Evolutionary conservation across 2,888 invertebrate genomes (phyloP).

Genomic region (Acleris sparsana): DNA sequence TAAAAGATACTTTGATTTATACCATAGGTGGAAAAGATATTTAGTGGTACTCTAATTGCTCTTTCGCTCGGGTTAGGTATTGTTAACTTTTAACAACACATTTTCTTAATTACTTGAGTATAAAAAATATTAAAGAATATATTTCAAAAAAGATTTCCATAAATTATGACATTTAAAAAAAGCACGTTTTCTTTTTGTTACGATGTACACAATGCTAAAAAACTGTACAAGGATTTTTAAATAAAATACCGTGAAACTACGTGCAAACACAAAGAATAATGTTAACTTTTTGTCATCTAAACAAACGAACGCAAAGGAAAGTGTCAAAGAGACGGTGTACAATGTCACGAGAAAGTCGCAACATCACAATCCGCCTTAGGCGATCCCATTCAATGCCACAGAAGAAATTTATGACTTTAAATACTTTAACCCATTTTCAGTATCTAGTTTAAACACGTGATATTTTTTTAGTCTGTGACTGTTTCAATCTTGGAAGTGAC

Average conservation of each 20-base stretch:
- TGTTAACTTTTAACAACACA: too few relatives aligned
- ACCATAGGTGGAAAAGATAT: too few relatives aligned
- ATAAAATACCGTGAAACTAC: conserved; percentile 5
- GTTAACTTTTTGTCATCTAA: conserved; percentile 26
- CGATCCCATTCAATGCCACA: conserved; percentile 19
- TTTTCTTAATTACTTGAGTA: too few relatives aligned
- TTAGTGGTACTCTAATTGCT: too few relatives aligned
- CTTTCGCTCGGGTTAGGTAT: too few relatives aligned
- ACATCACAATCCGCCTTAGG: conserved; percentile 24
- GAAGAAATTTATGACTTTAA: background rate
- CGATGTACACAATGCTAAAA: too few relatives aligned
- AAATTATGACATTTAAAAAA: too few relatives aligned
- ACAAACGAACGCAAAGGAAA: conserved; percentile 30
- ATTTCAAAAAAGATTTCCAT: too few relatives aligned
- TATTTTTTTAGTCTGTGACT: conserved; percentile 21
- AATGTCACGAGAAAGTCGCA: conserved; percentile 27
- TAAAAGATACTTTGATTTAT: too few relatives aligned
- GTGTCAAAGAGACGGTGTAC: conserved; percentile 12
- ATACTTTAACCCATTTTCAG: conserved; percentile 14
- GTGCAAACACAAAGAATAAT: conserved; percentile 6
- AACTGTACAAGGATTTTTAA: background rate
- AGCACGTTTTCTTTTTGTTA: too few relatives aligned
- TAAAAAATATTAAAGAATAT: too few relatives aligned
- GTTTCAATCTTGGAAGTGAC: conserved; percentile 20
- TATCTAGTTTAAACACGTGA: background rate